Evolutionary conservation across 1,140 invertebrate genomes (phyloP).

Genomic region (Diabrotica undecimpunctata): DNA sequence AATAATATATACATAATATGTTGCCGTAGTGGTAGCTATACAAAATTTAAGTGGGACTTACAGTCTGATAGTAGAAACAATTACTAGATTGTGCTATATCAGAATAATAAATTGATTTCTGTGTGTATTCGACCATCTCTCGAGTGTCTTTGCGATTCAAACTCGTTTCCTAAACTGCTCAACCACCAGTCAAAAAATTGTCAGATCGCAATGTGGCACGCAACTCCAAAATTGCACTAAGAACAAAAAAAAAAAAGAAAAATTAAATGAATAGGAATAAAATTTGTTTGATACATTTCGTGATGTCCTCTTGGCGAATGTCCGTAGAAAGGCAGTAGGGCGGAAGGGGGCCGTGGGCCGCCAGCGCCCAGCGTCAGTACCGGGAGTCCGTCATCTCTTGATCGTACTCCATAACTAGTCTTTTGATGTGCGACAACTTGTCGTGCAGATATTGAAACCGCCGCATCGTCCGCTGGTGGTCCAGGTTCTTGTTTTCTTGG

Average conservation of each 20-base stretch:
- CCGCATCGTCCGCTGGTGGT: slow-evolving; percentile 67
- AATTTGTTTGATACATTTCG: slow-evolving; percentile 18
- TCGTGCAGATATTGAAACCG: slow-evolving; percentile 83
- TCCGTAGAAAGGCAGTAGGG: slow-evolving; percentile 15
- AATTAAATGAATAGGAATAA: slow-evolving; percentile 2
- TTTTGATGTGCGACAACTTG: slow-evolving; percentile 87
- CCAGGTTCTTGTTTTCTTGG: slow-evolving; percentile 64
- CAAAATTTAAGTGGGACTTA: no score
- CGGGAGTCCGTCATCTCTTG: slow-evolving; percentile 39
- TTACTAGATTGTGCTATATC: no score
- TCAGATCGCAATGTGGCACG: background rate
- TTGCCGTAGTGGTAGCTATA: no score
- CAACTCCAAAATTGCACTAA: slow-evolving; percentile 2
- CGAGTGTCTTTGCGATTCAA: no score
- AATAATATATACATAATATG: no score
- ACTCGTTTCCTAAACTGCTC: no score
- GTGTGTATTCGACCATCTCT: no score
- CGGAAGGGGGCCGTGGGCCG: slow-evolving; percentile 10
- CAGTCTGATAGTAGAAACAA: no score
- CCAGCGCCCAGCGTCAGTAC: slow-evolving; percentile 17
- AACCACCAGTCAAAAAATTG: background rate
- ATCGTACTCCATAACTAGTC: slow-evolving; percentile 79
- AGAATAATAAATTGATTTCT: no score
- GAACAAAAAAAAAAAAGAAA: background rate
- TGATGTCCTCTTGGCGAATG: slow-evolving; percentile 18